Percentiles rank a stretch among this genome's conserved stretches.
phyloP scores from a whole-genome alignment of 1,140 invertebrate genomes.

The Hyphantria cunea region DNA sequence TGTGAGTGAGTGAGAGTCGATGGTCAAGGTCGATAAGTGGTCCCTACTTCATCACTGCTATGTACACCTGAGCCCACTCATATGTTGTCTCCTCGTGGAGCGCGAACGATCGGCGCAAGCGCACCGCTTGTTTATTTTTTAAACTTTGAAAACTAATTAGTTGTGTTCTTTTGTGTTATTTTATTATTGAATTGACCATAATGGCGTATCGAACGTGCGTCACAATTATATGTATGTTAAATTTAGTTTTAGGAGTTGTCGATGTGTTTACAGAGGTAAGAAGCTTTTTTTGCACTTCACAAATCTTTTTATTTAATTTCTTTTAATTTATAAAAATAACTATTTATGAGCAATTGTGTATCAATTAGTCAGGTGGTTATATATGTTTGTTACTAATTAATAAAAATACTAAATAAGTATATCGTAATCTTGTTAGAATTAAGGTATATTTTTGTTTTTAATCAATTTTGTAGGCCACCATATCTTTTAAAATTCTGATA shows the following conservation, averaged over 20 bases:
- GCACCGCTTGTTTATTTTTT: background rate
- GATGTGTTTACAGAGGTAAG: constrained; percentile 53
- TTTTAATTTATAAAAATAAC: too few species aligned
- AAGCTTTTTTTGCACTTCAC: too few species aligned
- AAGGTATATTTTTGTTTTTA: too few species aligned
- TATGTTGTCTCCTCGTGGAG: constrained; percentile 33
- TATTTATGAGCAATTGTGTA: too few species aligned
- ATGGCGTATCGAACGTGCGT: constrained; percentile 44
- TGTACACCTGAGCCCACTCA: constrained; percentile 34
- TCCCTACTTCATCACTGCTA: constrained; percentile 42
- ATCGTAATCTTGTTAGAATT: too few species aligned
- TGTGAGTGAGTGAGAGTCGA: constrained; percentile 59
- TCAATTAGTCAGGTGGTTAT: too few species aligned
- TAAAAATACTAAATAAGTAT: too few species aligned
- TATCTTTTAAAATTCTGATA: too few species aligned
- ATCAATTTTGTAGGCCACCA: too few species aligned
- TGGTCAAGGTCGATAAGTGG: constrained; percentile 56
- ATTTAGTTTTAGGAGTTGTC: constrained; percentile 43
- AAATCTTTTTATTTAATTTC: too few species aligned
- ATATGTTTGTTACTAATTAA: too few species aligned
- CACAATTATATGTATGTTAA: constrained; percentile 49
- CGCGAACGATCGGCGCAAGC: constrained; percentile 19
- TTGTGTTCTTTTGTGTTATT: constrained; percentile 31
- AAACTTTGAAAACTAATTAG: constrained; percentile 9
- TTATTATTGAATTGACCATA: constrained; percentile 21